Base-by-base conservation (phyloP, 2,888 invertebrate genomes). In the Tethea ocularis region DNA sequence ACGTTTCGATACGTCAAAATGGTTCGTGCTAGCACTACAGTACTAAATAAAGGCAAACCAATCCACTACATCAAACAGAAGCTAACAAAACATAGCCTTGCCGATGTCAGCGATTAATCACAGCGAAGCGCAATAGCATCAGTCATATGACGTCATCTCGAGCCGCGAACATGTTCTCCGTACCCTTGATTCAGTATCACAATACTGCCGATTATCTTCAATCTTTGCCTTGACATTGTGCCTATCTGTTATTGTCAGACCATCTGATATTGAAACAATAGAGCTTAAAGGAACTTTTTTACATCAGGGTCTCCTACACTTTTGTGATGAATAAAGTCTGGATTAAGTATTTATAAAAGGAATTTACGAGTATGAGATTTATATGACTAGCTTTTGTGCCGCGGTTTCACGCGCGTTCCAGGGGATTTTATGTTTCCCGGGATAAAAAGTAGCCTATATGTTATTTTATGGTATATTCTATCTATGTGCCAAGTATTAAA, bases 191-290 rank as follows among this genome's bases (percentile, higher is more conserved):
- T 51, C 54, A 53, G 57, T 69, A 65, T 67, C 69, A 62, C 36
- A 29, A 59, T 46, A 61, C 61, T 57, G 59, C 61, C 61, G 67
- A 69, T 73, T 66, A 75, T 75, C 69, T 62, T 58, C 60, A 66
- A 68, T 72, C 69, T 62, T 23, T 57, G 61, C 61, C 66, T 59
- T 63, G 67, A 66, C 64, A 65, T 68, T 69, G 64, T 61, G 63
- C 67, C 69, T 69, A 74, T 71, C 68, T 63, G 65, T 58, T 51
- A 63, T 64, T 65, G 62, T 57, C 57, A 63, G 63, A 69, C 66
- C 67, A 66, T 60, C 60, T 46, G 51, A 61, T 63, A 33, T 20
- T 17, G 17, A 17, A 29, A 54, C 26, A 33, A 41, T 41, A 41
- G 41, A n/a, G n/a, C n/a, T 17, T n/a, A 15, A 41, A 41, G 17